Percentiles rank a stretch among this genome's conserved stretches.
Evolutionary conservation across 2,113 vertebrate species (phyloP).

Genomic region (Plectropomus leopardus): DNA sequence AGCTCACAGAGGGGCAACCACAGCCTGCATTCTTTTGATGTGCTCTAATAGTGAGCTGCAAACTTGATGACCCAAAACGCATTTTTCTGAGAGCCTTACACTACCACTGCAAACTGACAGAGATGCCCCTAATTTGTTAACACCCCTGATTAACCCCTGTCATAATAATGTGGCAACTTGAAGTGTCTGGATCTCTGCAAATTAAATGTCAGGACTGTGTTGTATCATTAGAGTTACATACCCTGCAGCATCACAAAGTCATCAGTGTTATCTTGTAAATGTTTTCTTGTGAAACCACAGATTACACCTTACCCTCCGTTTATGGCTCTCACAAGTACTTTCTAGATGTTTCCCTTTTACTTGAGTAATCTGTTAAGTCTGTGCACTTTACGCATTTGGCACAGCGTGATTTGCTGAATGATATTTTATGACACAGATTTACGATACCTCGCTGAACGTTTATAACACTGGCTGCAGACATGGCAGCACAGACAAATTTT

Average conservation of each 20-base stretch:
- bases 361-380: neutral
- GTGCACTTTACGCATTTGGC: conserved; percentile 14
- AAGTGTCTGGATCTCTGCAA: conserved; percentile 56
- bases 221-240: conserved; percentile 33
- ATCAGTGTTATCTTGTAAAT: conserved; percentile 59
- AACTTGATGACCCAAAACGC: conserved; percentile 53
- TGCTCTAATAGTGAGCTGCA: conserved; percentile 32
- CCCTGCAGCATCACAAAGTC: conserved; percentile 62
- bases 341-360: conserved; percentile 17
- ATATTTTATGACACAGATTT: conserved; percentile 27
- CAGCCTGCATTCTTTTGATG: conserved; percentile 53
- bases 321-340: conserved; percentile 29
- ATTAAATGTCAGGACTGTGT: conserved; percentile 66
- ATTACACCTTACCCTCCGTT: conserved; percentile 54
- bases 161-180: conserved; percentile 57
- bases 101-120: conserved; percentile 43
- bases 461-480: conserved; percentile 17
- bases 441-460: neutral
- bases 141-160: conserved; percentile 67
- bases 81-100: conserved; percentile 12
- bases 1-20: conserved; percentile 12
- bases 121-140: conserved; percentile 58
- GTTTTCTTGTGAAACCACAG: conserved; percentile 59
- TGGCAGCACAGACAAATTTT: neutral
- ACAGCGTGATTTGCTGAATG: conserved; percentile 27